Conservation (phyloP, 2,113 vertebrate genomes). For the Rhea pennata region DNA sequence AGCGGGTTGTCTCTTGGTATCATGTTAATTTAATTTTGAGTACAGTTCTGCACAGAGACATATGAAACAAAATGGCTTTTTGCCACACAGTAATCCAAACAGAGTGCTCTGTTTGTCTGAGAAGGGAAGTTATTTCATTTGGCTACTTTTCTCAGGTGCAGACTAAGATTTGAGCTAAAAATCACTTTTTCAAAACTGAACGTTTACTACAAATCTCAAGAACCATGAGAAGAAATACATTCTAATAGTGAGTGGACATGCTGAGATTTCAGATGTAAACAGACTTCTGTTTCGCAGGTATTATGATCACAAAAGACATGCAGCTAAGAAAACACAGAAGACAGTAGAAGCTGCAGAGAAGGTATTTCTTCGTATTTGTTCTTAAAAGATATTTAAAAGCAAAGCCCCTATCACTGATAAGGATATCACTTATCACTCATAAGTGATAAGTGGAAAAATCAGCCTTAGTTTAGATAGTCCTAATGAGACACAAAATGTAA, state of each 20-base stretch:
- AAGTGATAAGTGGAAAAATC: neutral
- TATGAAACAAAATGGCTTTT: neutral
- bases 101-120: neutral
- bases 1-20: neutral
- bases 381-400: neutral
- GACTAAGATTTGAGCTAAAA: neutral
- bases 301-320: conserved; percentile 92
- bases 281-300: conserved; percentile 79
- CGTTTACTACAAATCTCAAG: neutral
- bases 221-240: neutral
- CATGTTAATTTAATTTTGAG: fast-evolving
- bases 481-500: fast-evolving
- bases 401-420: neutral
- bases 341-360: conserved; percentile 96
- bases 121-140: neutral
- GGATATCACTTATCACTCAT: no score
- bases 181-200: neutral
- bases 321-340: conserved; percentile 96
- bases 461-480: neutral
- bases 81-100: neutral
- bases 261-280: neutral
- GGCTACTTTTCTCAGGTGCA: neutral
- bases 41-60: neutral
- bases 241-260: neutral
- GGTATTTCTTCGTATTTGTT: conserved; percentile 68